Conservation (phyloP, 2,888 invertebrate species). For the Brassicogethes aeneus region DNA sequence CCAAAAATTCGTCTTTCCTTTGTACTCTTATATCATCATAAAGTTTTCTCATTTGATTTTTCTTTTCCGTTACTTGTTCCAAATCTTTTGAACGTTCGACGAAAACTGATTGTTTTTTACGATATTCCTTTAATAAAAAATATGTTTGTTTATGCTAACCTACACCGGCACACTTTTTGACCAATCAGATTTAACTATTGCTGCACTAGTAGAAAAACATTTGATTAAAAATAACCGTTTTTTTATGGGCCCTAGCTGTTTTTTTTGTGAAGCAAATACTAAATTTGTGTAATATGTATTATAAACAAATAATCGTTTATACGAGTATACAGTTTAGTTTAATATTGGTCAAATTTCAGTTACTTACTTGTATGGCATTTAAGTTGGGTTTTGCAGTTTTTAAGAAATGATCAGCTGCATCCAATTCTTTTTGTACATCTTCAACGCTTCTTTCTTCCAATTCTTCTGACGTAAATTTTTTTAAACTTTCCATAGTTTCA, state of each 20-base stretch:
- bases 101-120: conserved; percentile 63
- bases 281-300: too few species aligned
- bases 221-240: too few species aligned
- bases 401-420: conserved; percentile 51
- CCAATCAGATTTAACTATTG: too few species aligned
- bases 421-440: conserved; percentile 49
- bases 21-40: conserved; percentile 62
- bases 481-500: conserved; percentile 37
- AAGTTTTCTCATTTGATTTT: conserved; percentile 68
- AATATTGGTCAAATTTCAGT: too few species aligned
- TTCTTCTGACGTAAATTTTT: conserved; percentile 56
- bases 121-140: conserved; percentile 48
- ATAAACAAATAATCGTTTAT: too few species aligned
- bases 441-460: conserved; percentile 49
- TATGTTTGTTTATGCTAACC: too few species aligned
- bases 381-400: conserved; percentile 63
- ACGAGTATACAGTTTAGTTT: too few species aligned
- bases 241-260: too few species aligned
- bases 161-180: neutral
- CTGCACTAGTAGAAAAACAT: too few species aligned
- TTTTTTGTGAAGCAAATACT: too few species aligned
- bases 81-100: conserved; percentile 67
- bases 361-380: conserved; percentile 64
- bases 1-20: conserved; percentile 72
- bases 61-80: conserved; percentile 65